Base-by-base conservation (phyloP, 2,888 invertebrate species). In the Caenorhabditis angaria region DNA sequence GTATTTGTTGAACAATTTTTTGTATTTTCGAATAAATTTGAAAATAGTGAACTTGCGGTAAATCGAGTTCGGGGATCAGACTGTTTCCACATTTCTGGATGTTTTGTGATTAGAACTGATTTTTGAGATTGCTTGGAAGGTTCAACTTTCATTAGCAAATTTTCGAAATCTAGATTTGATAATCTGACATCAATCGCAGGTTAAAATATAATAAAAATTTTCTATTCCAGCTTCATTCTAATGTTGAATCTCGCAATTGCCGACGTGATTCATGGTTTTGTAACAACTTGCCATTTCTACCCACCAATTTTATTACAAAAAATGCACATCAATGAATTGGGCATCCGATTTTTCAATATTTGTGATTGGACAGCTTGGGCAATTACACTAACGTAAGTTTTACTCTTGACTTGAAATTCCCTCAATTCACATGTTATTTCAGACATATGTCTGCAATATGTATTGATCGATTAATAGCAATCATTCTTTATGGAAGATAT, bases 341-440 rank as follows among this genome's bases (percentile, higher is more conserved):
- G 76, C 14, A 70, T 85, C 61, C 81, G 85, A 22, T 68, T 85
- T 14, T 85, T 85, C 70, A 87, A 87, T 71, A 80, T 85, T 22
- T 70, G 87, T 67, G 87, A 87, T 65, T 87, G 87, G 87, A 86
- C 87, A 2, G 87, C 87, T 22, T 87, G 87, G 87, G 82, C 85
- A 35, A 83, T 87, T 53, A 87, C 87, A 22, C 63, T 87, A 53
- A 87, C 86, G 83, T 85, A 65, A 65, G 77, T 12, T 1, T 61
- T 61, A 58, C 50, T 41, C 57, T 61, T 57, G 12, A 51, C n/a
- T n/a, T n/a, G n/a, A n/a, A n/a, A n/a, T n/a, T n/a, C n/a, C n/a
- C n/a, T n/a, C n/a, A n/a, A n/a, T n/a, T n/a, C n/a, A n/a, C n/a
- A n/a, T n/a, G n/a, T n/a, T n/a, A n/a, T 77, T 82, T 54, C 70